Conservation (phyloP, 2,797 vertebrate species). For the Vespertilio murinus region DNA sequence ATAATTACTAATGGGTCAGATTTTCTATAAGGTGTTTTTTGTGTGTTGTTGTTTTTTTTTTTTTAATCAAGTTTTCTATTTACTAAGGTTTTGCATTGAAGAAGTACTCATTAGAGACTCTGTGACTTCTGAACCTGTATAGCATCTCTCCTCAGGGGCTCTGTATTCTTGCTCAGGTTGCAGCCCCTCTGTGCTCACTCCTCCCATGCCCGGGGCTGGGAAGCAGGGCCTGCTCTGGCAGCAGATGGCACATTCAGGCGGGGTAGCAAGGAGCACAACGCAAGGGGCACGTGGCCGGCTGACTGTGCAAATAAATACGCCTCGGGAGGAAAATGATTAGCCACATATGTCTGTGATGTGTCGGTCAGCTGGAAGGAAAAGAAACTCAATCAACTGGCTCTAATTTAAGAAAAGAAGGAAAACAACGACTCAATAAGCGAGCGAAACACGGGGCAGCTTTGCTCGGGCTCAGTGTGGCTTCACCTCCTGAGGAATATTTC, state of each 20-base stretch:
- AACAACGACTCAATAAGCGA: neutral
- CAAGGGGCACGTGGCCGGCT: neutral
- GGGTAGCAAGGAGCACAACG: neutral
- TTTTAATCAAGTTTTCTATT: neutral
- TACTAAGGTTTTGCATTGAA: neutral
- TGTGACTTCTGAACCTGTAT: neutral
- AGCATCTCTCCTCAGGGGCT: neutral
- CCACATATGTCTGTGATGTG: constrained; percentile 52
- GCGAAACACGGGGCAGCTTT: neutral
- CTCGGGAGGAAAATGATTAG: constrained; percentile 38
- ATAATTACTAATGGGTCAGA: neutral
- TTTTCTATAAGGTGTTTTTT: neutral
- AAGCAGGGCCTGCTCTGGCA: neutral
- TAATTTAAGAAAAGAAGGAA: neutral
- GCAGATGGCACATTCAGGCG: constrained; percentile 22
- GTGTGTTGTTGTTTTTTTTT: neutral
- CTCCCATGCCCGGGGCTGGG: neutral
- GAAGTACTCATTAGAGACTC: too few relatives aligned
- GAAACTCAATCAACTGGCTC: neutral
- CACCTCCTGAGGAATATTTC: neutral
- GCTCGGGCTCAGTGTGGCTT: neutral
- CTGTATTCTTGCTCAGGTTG: neutral
- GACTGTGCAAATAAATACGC: constrained; percentile 39
- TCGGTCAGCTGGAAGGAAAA: constrained; percentile 40
- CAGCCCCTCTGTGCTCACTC: neutral